Conservation (phyloP, 2,888 invertebrate species). For the Neoitamus cyanurus region DNA sequence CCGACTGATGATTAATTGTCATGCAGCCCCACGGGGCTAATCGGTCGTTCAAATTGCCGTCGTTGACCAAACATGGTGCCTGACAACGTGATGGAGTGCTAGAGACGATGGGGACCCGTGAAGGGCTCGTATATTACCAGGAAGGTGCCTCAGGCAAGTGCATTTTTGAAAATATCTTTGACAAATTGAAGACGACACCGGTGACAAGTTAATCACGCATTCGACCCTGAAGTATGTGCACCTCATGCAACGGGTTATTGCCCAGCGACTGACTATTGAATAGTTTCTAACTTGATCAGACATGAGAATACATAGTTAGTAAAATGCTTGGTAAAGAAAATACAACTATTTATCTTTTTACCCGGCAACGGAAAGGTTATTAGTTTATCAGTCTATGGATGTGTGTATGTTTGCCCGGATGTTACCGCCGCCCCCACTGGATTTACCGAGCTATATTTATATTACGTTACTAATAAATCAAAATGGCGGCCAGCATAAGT, state of each 20-base stretch:
- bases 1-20: slow-evolving; percentile 14
- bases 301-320: too few relatives aligned
- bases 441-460: too few relatives aligned
- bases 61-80: background rate
- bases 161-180: background rate
- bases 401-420: too few relatives aligned
- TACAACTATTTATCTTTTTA: too few relatives aligned
- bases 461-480: too few relatives aligned
- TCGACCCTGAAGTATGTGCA: background rate
- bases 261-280: background rate
- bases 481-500: too few relatives aligned
- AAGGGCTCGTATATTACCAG: background rate
- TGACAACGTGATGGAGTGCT: slow-evolving; percentile 14
- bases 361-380: too few relatives aligned
- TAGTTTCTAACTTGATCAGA: background rate
- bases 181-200: background rate
- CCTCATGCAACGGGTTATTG: background rate
- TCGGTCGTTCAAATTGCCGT: background rate
- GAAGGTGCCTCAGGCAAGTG: background rate
- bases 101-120: background rate
- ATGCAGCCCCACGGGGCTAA: slow-evolving; percentile 18
- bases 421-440: too few relatives aligned
- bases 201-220: background rate
- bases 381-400: too few relatives aligned
- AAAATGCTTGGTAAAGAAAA: too few relatives aligned